These are phyloP conservation scores for Dysmachus trigonus DNA, from an alignment of 2,888 invertebrate genomes.

Conservation along the genomic window DNA sequence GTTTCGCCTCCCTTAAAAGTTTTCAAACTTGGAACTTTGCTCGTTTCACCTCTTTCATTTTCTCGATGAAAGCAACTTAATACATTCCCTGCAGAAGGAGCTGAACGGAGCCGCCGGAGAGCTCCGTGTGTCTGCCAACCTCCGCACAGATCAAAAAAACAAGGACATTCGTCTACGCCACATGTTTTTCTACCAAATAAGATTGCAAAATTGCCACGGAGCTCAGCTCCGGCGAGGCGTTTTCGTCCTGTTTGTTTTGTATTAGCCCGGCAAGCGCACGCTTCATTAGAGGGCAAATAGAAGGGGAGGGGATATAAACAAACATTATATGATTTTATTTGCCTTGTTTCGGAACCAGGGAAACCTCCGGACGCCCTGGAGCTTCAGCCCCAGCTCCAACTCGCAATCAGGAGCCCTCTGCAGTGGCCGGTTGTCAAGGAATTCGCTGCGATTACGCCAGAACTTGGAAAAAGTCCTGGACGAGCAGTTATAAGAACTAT, in stretches of 20 bases:
- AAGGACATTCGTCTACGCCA: conserved; percentile 31
- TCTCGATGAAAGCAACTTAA: conserved; percentile 36
- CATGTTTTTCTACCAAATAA: conserved; percentile 40
- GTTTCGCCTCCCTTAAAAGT: conserved; percentile 32
- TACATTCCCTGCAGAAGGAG: neutral
- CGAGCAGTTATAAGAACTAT: neutral
- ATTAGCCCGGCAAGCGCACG: neutral
- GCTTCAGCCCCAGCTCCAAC: neutral
- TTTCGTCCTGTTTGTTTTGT: conserved; percentile 38
- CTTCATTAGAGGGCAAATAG: conserved; percentile 39
- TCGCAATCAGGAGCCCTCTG: neutral
- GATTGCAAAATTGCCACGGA: conserved; percentile 34
- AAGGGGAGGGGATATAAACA: conserved; percentile 2
- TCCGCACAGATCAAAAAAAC: conserved; percentile 9
- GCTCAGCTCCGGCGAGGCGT: neutral
- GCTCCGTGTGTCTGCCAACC: neutral
- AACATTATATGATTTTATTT: conserved; percentile 36
- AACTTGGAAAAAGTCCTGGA: neutral
- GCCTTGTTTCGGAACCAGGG: neutral
- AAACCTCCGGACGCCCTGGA: neutral
- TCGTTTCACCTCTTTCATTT: conserved; percentile 42
- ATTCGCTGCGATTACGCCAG: neutral
- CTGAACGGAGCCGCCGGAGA: neutral
- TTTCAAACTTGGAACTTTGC: conserved; percentile 42
- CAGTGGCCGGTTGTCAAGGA: neutral